These are phyloP conservation scores for Plagodis pulveraria DNA, from an alignment of 2,888 invertebrate species.

Conservation along the genomic window DNA sequence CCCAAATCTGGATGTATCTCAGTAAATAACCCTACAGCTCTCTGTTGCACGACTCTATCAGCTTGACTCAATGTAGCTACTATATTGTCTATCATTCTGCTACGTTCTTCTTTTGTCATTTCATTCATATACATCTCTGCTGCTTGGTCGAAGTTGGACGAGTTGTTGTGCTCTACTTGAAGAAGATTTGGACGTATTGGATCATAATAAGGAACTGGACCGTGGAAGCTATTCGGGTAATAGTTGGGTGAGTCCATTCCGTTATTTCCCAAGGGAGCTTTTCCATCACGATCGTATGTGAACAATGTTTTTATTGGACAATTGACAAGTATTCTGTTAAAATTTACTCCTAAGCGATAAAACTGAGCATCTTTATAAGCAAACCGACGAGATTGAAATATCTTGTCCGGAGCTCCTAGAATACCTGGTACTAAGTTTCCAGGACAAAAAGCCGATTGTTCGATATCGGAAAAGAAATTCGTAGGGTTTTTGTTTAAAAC, in stretches of 20 bases:
- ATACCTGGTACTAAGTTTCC: slow-evolving; percentile 90
- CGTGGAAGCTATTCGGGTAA: background rate
- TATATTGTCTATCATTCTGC: slow-evolving; percentile 91
- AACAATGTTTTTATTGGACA: slow-evolving; percentile 88
- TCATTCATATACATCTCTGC: slow-evolving; percentile 87
- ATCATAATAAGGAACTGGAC: background rate
- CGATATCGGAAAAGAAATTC: slow-evolving; percentile 96
- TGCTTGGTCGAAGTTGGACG: slow-evolving; percentile 94
- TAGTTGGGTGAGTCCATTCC: slow-evolving; percentile 55
- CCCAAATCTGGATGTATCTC: background rate
- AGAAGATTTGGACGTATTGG: background rate
- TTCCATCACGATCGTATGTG: background rate
- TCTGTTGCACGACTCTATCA: background rate
- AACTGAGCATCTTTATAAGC: slow-evolving; percentile 93
- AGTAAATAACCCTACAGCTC: background rate
- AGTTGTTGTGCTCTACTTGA: slow-evolving; percentile 84
- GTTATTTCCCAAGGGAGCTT: background rate
- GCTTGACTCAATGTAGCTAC: slow-evolving; percentile 84
- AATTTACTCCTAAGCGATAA: slow-evolving; percentile 79
- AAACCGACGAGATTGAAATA: slow-evolving; percentile 92
- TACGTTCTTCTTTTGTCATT: slow-evolving; percentile 88
- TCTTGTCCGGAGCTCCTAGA: slow-evolving; percentile 94
- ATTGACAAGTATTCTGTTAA: slow-evolving; percentile 94
- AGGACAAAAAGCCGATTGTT: slow-evolving; percentile 90
- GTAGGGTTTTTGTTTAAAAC: slow-evolving; percentile 92